These are phyloP conservation scores for Agrotis puta DNA, from an alignment of 2,888 invertebrate species.

Conservation along the genomic window DNA sequence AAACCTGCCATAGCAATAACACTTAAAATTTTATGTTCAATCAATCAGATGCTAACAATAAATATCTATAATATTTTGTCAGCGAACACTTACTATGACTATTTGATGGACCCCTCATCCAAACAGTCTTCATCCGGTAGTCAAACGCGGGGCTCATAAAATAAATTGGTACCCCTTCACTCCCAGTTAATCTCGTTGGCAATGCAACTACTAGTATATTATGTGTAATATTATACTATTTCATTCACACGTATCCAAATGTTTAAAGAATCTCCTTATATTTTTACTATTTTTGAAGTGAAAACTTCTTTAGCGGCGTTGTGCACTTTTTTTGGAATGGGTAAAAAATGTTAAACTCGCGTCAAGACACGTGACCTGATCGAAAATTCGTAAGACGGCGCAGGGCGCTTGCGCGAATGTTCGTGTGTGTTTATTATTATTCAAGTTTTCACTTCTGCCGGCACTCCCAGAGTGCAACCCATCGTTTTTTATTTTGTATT, in stretches of 20 bases:
- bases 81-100: slow-evolving; percentile 77
- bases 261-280: neutral
- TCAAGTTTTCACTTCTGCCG: too few species aligned
- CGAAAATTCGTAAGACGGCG: too few species aligned
- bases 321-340: too few species aligned
- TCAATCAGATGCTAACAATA: slow-evolving; percentile 67
- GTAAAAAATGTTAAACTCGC: too few species aligned
- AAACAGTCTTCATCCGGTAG: slow-evolving; percentile 66
- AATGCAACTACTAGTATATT: slow-evolving; percentile 10
- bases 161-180: slow-evolving; percentile 55
- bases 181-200: slow-evolving; percentile 51
- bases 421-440: too few species aligned
- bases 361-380: too few species aligned
- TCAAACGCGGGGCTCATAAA: slow-evolving; percentile 54
- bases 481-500: too few species aligned
- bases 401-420: too few species aligned
- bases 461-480: too few species aligned
- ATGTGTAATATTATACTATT: slow-evolving; percentile 14
- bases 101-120: slow-evolving; percentile 77
- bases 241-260: slow-evolving; percentile 14
- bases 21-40: slow-evolving; percentile 43
- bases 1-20: slow-evolving; percentile 14
- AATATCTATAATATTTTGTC: slow-evolving; percentile 83
- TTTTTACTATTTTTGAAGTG: too few species aligned
- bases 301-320: too few species aligned